These are phyloP conservation scores for Myripristis murdjan DNA, from an alignment of 2,797 vertebrate genomes.

Conservation along the genomic window DNA sequence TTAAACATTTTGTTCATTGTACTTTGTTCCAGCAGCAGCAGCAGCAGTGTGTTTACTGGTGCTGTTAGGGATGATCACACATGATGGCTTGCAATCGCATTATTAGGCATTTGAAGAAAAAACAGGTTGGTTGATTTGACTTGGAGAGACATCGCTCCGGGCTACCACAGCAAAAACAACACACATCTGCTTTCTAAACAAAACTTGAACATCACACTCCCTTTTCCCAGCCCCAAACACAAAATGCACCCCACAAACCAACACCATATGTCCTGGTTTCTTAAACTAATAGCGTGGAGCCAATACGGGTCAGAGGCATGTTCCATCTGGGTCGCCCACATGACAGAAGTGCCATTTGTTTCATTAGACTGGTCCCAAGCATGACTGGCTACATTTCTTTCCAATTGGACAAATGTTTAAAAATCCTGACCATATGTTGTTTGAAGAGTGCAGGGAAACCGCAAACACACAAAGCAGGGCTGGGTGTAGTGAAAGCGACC, in stretches of 20 bases:
- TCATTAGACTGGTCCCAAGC: slow-evolving; percentile 56
- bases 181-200: slow-evolving; percentile 45
- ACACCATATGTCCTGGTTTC: slow-evolving; percentile 60
- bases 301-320: slow-evolving; percentile 56
- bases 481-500: slow-evolving; percentile 17
- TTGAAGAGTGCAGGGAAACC: slow-evolving; percentile 45
- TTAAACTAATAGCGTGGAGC: slow-evolving; percentile 54
- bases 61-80: slow-evolving; percentile 1
- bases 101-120: slow-evolving; percentile 26
- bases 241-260: slow-evolving; percentile 33
- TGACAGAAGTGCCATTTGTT: slow-evolving; percentile 60
- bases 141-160: slow-evolving; percentile 11
- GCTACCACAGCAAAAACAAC: slow-evolving; percentile 24
- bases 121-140: slow-evolving; percentile 30
- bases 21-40: slow-evolving; percentile 9
- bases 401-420: slow-evolving; percentile 23
- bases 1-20: background rate
- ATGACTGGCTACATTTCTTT: slow-evolving; percentile 40
- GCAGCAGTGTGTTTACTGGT: background rate
- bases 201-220: slow-evolving; percentile 9
- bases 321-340: slow-evolving; percentile 42
- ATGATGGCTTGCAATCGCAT: background rate
- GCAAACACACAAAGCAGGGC: slow-evolving; percentile 53
- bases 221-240: slow-evolving; percentile 40
- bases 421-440: slow-evolving; percentile 65